A percentile compares a stretch with the other conserved stretches of the same genome.
phyloP scores from a whole-genome alignment of 2,113 vertebrate species.

The Equus przewalskii region DNA sequence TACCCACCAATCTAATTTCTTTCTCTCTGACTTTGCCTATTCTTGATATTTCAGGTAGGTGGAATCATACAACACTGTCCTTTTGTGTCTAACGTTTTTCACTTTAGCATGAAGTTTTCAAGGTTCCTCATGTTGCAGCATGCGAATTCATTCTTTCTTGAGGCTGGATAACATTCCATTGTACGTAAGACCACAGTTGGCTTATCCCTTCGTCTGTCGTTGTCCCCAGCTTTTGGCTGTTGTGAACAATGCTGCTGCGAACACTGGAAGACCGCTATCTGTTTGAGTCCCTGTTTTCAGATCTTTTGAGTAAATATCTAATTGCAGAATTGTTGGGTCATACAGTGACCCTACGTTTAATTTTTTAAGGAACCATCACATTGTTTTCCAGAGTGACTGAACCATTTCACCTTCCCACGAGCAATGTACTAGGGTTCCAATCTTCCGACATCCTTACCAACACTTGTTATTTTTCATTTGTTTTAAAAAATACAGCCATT shows the following conservation, averaged over 20 bases:
- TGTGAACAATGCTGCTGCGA: background rate
- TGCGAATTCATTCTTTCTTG: background rate
- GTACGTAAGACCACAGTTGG: background rate
- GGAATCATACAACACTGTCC: background rate
- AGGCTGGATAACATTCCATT: background rate
- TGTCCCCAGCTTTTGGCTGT: background rate
- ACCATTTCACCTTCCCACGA: background rate
- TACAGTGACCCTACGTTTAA: background rate
- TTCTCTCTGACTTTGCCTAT: background rate
- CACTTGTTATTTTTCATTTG: background rate
- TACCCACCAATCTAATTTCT: background rate
- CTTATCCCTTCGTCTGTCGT: background rate
- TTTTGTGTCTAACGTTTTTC: background rate
- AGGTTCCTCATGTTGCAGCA: background rate
- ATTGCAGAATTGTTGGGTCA: background rate
- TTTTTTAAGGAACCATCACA: background rate
- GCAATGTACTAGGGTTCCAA: background rate
- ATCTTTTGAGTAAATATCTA: background rate
- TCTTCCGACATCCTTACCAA: background rate
- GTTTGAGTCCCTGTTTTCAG: background rate
- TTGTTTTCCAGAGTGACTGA: background rate
- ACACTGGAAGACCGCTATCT: background rate
- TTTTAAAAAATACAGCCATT: background rate
- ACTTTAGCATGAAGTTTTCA: background rate
- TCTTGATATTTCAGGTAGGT: background rate